Evolutionary conservation across 2,888 invertebrate species (phyloP), one percentile per base, ranked within the genome.

Genomic region (Charanyca ferruginea): DNA sequence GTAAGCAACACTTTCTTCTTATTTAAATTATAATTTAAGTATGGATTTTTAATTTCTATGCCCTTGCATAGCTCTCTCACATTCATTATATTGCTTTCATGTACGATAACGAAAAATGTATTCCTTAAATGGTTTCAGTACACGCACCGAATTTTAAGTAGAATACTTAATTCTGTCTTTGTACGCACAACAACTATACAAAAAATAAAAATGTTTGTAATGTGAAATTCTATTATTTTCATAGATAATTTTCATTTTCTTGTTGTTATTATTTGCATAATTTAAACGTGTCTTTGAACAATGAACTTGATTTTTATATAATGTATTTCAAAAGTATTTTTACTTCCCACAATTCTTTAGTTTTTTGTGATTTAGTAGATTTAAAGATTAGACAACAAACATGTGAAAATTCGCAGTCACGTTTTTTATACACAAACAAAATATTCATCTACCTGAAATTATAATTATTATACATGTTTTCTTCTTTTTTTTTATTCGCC

Each of bases 91-190:
- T 23, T 51, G 13, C 22, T 32, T 74, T 48, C 23, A 69, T 42
- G 69, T 55, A 42, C 52, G 32, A 44, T 73, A 76, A 25, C 38
- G 23, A 70, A 62, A 44, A 61, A 18, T 23, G 25, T 11, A 48
- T 62, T 62, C 47, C 44, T 52, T 18, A n/a, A 58, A 70, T 57
- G 22, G 45, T 63, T 58, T 42, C 44, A 20, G 38, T 8, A 20
- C 71, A 70, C 63, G 71, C 63, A 41, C 42, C 32, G 48, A 62
- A 62, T 69, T 52, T 70, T 25, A 41, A 70, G 11, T 57, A 4
- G 4, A 45, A 38, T 18, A 23, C 16, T 32, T 51, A 25, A 32
- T 32, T 32, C 11, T 32, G 32, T 11, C 32, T 32, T 2, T 32
- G 13, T 13, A 11, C 11, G 35, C 13, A 3, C 35, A 11, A 35